These are phyloP conservation scores for Boleophthalmus pectinirostris DNA, from an alignment of 2,113 vertebrate species.

Conservation along the genomic window DNA sequence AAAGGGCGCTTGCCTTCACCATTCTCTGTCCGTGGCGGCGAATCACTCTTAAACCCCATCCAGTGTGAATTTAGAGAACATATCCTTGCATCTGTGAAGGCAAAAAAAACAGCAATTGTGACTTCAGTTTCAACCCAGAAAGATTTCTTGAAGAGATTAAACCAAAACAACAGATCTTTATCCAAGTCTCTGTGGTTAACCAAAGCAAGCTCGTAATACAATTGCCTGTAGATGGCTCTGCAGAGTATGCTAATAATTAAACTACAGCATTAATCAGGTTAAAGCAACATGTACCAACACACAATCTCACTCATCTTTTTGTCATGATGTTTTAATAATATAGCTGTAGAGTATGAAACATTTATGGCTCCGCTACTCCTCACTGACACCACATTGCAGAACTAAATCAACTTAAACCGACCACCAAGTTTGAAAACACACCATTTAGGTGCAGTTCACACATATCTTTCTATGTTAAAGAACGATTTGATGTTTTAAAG, in stretches of 20 bases:
- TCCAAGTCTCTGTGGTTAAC: constrained; percentile 26
- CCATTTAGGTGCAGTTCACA: constrained; percentile 22
- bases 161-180: constrained; percentile 33
- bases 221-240: constrained; percentile 8
- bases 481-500: constrained; percentile 15
- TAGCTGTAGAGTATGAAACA: constrained; percentile 14
- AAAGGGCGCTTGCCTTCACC: constrained; percentile 53
- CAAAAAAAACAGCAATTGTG: constrained; percentile 38
- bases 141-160: constrained; percentile 13
- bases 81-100: constrained; percentile 58
- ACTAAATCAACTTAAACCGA: constrained; percentile 31
- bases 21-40: constrained; percentile 24
- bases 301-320: constrained; percentile 4
- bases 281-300: constrained; percentile 10
- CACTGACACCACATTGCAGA: constrained; percentile 18
- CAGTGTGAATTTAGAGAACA: constrained; percentile 38
- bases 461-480: constrained; percentile 26
- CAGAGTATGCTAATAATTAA: constrained; percentile 13
- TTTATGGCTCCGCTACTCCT: constrained; percentile 19
- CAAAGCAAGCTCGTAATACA: constrained; percentile 4
- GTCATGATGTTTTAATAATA: constrained; percentile 14
- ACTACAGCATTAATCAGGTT: not conserved
- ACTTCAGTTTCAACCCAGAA: constrained; percentile 39
- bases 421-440: constrained; percentile 20
- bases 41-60: constrained; percentile 42